These are phyloP conservation scores for Apodemia mormo DNA, from an alignment of 2,888 invertebrate species.

Conservation along the genomic window DNA sequence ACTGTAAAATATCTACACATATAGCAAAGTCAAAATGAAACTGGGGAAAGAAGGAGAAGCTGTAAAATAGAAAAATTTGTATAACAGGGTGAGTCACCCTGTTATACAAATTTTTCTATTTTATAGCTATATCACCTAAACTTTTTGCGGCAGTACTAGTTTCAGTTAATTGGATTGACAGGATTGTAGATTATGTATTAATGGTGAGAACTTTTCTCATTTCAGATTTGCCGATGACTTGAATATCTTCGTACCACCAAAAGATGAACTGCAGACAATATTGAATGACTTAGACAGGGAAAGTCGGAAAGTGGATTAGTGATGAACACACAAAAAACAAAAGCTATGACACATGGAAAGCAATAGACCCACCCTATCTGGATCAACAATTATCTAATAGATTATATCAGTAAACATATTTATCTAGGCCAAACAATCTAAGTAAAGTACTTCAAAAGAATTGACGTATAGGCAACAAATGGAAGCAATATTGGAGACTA, in stretches of 20 bases:
- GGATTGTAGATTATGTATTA: conserved; percentile 21
- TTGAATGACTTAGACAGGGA: too few species aligned
- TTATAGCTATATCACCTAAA: too few species aligned
- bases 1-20: conserved; percentile 36
- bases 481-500: neutral
- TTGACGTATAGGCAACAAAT: conserved; percentile 15
- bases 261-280: neutral
- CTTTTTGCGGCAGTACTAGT: neutral
- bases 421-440: neutral
- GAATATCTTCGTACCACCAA: conserved; percentile 32
- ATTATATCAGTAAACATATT: conserved; percentile 16
- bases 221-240: conserved; percentile 33
- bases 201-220: conserved; percentile 25
- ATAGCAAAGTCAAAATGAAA: conserved; percentile 34
- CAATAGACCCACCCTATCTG: neutral
- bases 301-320: too few species aligned
- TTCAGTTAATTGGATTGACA: neutral
- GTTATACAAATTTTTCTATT: too few species aligned
- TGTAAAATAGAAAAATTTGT: conserved; percentile 15
- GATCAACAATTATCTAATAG: neutral
- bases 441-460: conserved; percentile 12
- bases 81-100: too few species aligned
- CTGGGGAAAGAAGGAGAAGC: conserved; percentile 35
- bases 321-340: too few species aligned
- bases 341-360: too few species aligned